Conservation (phyloP, 2,888 invertebrate genomes). For the Teleogryllus oceanicus region DNA sequence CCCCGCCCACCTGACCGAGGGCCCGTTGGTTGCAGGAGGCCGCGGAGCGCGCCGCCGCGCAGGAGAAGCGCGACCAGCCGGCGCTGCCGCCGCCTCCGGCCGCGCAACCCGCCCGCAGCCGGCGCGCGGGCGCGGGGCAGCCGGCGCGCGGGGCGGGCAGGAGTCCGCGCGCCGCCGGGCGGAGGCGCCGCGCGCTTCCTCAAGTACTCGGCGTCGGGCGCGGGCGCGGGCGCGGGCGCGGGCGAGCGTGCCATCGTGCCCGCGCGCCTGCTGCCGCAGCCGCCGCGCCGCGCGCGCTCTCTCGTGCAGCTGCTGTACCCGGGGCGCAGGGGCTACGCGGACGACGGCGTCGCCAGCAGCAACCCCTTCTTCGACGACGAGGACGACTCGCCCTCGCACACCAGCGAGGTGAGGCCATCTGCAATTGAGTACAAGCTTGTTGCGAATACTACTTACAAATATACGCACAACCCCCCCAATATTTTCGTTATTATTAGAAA, state of each 20-base stretch:
- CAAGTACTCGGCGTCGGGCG: background rate
- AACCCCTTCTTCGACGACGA: constrained; percentile 34
- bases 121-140: background rate
- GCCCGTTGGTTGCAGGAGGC: constrained; percentile 28
- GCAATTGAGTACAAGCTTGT: too few species aligned
- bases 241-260: constrained; percentile 60
- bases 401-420: constrained; percentile 32
- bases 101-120: background rate
- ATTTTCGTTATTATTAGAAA: too few species aligned
- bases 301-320: constrained; percentile 64
- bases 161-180: background rate
- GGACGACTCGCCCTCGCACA: constrained; percentile 34
- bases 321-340: constrained; percentile 54
- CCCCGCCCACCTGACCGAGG: too few species aligned
- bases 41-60: constrained; percentile 27
- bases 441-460: too few species aligned
- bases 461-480: too few species aligned
- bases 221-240: background rate
- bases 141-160: too few species aligned
- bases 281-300: constrained; percentile 71
- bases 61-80: constrained; percentile 25
- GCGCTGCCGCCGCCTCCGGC: background rate
- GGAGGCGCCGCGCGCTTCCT: background rate
- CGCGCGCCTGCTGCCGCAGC: constrained; percentile 73
- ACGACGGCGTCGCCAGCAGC: constrained; percentile 18